Conservation (phyloP, 2,113 vertebrate genomes). For the Platichthys flesus region DNA sequence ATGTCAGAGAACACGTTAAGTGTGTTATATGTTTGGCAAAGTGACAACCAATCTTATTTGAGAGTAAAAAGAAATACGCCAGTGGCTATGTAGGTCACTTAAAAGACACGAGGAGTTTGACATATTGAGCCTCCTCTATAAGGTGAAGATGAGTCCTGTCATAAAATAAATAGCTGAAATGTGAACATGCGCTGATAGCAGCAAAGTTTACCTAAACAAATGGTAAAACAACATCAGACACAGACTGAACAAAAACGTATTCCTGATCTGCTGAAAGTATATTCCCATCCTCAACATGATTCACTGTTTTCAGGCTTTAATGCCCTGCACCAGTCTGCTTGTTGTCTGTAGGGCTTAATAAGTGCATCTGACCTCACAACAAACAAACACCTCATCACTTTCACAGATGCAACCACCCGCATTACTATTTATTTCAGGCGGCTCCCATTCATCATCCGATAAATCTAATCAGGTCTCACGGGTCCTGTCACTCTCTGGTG, state of each 20-base stretch:
- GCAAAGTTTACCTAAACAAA: conserved; percentile 8
- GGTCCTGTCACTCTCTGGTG: conserved; percentile 16
- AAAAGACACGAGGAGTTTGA: neutral
- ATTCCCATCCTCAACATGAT: conserved; percentile 19
- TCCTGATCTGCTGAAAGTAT: neutral
- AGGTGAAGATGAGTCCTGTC: neutral
- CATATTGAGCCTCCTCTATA: neutral
- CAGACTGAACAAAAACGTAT: neutral
- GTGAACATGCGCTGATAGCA: neutral
- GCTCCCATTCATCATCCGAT: conserved; percentile 43
- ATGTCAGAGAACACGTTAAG: conserved; percentile 21
- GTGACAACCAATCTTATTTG: conserved; percentile 11
- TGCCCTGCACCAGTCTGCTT: neutral
- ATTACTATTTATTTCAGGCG: conserved; percentile 32
- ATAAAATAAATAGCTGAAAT: neutral
- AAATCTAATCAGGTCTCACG: conserved; percentile 31
- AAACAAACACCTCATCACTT: conserved; percentile 33
- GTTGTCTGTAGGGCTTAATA: neutral
- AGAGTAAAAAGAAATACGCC: neutral
- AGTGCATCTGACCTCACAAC: neutral
- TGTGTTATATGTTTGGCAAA: conserved; percentile 34
- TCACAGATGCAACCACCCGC: conserved; percentile 14
- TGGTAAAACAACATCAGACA: neutral
- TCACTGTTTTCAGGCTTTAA: conserved; percentile 1
- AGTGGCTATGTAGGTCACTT: conserved; percentile 13